Evolutionary conservation across 2,797 vertebrate species (phyloP).

Genomic region (Cryptoprocta ferox): DNA sequence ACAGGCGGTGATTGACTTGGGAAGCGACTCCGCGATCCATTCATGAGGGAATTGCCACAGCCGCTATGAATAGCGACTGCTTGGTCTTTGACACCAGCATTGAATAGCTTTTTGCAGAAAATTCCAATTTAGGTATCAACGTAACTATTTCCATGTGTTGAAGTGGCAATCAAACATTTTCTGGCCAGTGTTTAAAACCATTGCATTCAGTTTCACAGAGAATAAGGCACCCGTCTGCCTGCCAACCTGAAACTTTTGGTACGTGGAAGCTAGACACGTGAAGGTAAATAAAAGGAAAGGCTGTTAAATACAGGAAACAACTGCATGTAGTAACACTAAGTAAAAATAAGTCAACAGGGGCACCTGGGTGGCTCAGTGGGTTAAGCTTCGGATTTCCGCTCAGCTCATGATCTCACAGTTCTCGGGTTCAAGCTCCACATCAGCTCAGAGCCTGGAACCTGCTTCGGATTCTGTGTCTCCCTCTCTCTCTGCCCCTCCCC

Average conservation of each 20-base stretch:
- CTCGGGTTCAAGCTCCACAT: too few species aligned
- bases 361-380: too few species aligned
- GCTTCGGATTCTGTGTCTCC: too few species aligned
- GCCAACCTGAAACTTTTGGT: slow-evolving; percentile 82
- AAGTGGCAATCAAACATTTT: slow-evolving; percentile 85
- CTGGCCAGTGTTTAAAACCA: slow-evolving; percentile 88
- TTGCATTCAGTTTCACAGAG: slow-evolving; percentile 86
- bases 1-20: slow-evolving; percentile 96
- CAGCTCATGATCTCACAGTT: too few species aligned
- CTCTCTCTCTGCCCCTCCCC: too few species aligned
- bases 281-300: slow-evolving; percentile 88
- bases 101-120: slow-evolving; percentile 96
- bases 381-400: too few species aligned
- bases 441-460: too few species aligned
- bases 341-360: slow-evolving; percentile 89
- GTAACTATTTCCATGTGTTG: slow-evolving; percentile 98
- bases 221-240: slow-evolving; percentile 84
- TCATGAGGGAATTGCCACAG: slow-evolving; percentile 95
- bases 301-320: slow-evolving; percentile 87
- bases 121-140: slow-evolving; percentile 96
- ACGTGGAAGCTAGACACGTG: slow-evolving; percentile 81
- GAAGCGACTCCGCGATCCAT: slow-evolving; percentile 96
- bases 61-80: slow-evolving; percentile 97
- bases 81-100: slow-evolving; percentile 97
- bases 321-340: slow-evolving; percentile 92